phyloP scores from a whole-genome alignment of 2,113 vertebrate genomes.

The Clinocottus analis region DNA sequence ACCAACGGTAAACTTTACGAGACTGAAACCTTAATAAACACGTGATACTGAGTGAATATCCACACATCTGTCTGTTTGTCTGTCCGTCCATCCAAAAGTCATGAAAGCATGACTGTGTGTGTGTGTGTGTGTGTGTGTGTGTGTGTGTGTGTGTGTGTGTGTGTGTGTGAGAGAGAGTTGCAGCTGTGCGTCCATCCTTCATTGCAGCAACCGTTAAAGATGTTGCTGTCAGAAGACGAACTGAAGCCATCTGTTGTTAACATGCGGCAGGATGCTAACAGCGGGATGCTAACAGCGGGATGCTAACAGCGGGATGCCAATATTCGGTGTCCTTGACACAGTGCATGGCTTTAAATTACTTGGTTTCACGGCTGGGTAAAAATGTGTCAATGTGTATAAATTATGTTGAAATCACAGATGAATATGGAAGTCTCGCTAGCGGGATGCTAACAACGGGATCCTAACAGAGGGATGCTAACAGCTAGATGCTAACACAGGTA shows the following conservation, averaged over 20 bases:
- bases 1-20: not conserved
- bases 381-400: too few relatives aligned
- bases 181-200: slow-evolving; percentile 57
- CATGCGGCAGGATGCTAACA: slow-evolving; percentile 32
- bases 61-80: not conserved
- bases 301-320: not conserved
- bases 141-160: not conserved
- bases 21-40: not conserved
- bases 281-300: not conserved
- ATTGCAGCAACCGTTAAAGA: slow-evolving; percentile 20
- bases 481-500: too few relatives aligned
- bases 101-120: not conserved
- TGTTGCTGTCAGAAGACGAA: slow-evolving; percentile 28
- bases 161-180: slow-evolving; percentile 15
- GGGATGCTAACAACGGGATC: not conserved
- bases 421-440: too few relatives aligned
- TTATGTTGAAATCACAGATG: too few relatives aligned
- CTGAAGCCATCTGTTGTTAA: slow-evolving; percentile 35
- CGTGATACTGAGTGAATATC: too few relatives aligned
- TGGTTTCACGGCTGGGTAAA: too few relatives aligned
- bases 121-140: not conserved
- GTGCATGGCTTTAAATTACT: too few relatives aligned
- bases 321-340: too few relatives aligned
- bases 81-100: not conserved
- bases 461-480: too few relatives aligned